These are phyloP conservation scores for Amblyornis subalaris DNA, from an alignment of 2,113 vertebrate genomes.

Conservation along the genomic window DNA sequence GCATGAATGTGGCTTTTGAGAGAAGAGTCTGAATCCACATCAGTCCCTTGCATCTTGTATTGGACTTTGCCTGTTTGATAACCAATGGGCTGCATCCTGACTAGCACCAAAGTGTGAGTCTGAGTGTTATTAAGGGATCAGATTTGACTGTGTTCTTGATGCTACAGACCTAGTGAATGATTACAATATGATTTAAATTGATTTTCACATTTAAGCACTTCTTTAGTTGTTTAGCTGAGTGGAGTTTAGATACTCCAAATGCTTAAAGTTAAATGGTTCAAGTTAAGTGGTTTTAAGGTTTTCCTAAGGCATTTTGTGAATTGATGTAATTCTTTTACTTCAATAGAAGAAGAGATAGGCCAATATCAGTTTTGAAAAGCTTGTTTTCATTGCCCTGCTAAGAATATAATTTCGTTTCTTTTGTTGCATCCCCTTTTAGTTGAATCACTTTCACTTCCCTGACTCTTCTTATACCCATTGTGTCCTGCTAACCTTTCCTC, in stretches of 20 bases:
- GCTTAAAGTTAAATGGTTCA: background rate
- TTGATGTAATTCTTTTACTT: background rate
- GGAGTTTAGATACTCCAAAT: background rate
- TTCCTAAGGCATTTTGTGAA: background rate
- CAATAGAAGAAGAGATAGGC: background rate
- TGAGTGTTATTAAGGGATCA: background rate
- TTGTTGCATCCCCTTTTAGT: background rate
- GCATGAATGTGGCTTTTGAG: background rate
- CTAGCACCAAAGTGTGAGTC: background rate
- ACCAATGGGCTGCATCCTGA: background rate
- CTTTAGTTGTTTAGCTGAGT: background rate
- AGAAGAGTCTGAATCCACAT: background rate
- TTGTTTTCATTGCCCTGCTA: background rate
- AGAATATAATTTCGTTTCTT: background rate
- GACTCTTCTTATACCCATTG: background rate
- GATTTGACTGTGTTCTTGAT: background rate
- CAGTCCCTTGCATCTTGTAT: background rate
- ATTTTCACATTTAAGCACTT: background rate
- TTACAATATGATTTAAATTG: background rate
- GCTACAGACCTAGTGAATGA: background rate
- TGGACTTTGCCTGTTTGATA: background rate
- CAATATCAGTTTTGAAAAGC: background rate
- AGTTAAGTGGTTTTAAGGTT: background rate
- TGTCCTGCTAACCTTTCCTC: conserved; percentile 9
- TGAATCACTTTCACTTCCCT: background rate